These are phyloP conservation scores for Antechinus flavipes DNA, from an alignment of 2,113 vertebrate species.

Conservation along the genomic window DNA sequence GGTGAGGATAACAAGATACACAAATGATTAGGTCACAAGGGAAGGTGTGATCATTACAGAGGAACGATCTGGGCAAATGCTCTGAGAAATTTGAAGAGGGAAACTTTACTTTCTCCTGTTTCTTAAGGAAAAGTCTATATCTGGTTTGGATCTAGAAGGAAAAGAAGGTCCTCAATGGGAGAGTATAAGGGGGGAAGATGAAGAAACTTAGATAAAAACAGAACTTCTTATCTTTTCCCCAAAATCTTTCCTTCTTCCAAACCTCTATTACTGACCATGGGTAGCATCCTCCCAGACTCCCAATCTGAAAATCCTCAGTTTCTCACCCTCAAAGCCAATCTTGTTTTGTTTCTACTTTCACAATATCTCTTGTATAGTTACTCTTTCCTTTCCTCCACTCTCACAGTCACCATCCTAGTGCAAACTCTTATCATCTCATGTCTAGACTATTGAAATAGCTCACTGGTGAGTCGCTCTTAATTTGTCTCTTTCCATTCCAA, in stretches of 20 bases:
- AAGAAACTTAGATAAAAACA: background rate
- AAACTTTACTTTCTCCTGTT: background rate
- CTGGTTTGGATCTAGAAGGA: background rate
- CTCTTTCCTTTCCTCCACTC: background rate
- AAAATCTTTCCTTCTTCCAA: background rate
- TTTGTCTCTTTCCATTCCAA: background rate
- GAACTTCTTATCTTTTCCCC: background rate
- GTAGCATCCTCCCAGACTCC: background rate
- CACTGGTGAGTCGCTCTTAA: background rate
- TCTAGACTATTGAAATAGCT: background rate
- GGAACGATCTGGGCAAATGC: background rate
- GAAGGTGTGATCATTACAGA: background rate
- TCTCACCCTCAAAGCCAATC: background rate
- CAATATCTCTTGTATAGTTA: background rate
- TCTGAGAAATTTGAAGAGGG: background rate
- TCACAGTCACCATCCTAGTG: background rate
- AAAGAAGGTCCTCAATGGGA: background rate
- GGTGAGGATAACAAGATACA: background rate
- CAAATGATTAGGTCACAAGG: background rate
- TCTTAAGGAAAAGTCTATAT: background rate
- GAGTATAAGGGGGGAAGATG: background rate
- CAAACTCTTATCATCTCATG: background rate
- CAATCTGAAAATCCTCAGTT: background rate
- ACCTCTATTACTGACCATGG: background rate
- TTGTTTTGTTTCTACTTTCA: background rate